These are phyloP conservation scores for Eupristina koningsbergeri DNA, from an alignment of 1,140 invertebrate genomes.

Conservation along the genomic window DNA sequence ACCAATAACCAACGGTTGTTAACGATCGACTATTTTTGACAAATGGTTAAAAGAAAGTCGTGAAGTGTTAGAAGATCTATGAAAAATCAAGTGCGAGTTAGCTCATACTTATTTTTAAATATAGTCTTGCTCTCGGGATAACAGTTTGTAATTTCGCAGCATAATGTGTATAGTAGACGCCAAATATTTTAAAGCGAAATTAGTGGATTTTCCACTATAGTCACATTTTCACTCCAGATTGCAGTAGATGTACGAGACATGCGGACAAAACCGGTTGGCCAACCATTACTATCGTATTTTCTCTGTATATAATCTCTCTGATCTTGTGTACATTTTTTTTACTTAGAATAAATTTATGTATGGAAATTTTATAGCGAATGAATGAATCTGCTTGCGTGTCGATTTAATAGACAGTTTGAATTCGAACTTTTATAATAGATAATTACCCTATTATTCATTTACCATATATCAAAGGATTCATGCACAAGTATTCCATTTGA, in stretches of 20 bases:
- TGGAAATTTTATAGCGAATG: neutral
- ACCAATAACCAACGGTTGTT: neutral
- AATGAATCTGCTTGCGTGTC: neutral
- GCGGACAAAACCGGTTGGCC: neutral
- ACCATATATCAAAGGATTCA: neutral
- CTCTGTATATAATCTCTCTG: neutral
- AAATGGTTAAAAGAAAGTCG: neutral
- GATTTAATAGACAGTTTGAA: slow-evolving; percentile 10
- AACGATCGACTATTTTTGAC: neutral
- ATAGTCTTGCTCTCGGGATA: neutral
- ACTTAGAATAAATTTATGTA: slow-evolving; percentile 9
- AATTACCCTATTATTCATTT: neutral
- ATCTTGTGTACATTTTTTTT: neutral
- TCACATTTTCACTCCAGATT: slow-evolving; percentile 9
- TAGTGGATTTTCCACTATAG: neutral
- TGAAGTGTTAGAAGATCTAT: neutral
- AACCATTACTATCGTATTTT: neutral
- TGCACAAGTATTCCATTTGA: neutral
- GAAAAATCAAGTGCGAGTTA: neutral
- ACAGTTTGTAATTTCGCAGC: neutral
- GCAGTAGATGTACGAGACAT: neutral
- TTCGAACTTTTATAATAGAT: neutral
- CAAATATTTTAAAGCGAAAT: neutral
- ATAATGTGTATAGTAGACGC: neutral
- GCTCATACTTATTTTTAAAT: neutral